A percentile compares a stretch with the other conserved stretches of the same genome.
phyloP scores from a whole-genome alignment of 2,797 vertebrate genomes.

The Chrysolophus pictus region DNA sequence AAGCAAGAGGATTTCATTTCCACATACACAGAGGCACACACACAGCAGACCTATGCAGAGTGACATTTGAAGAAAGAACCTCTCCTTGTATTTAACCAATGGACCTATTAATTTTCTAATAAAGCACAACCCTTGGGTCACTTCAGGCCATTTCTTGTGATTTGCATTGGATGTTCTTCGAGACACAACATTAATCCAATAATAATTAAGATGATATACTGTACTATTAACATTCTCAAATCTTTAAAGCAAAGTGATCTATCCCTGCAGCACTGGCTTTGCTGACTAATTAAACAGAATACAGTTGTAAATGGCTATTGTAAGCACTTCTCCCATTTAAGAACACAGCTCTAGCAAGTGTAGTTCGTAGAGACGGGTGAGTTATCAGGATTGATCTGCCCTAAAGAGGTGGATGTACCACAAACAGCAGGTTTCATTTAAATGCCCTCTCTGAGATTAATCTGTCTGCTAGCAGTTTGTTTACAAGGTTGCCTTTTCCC shows the following conservation, averaged over 20 bases:
- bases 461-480: background rate
- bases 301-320: constrained; percentile 76
- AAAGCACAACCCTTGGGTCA: constrained; percentile 75
- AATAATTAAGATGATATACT: constrained; percentile 84
- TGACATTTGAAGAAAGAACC: constrained; percentile 77
- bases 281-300: constrained; percentile 80
- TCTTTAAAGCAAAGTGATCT: constrained; percentile 80
- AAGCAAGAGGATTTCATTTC: constrained; percentile 59
- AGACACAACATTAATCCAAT: constrained; percentile 81
- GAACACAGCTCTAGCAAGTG: constrained; percentile 69
- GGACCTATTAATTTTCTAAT: constrained; percentile 75
- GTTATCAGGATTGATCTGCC: constrained; percentile 54
- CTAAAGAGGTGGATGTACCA: constrained; percentile 21
- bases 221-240: constrained; percentile 84
- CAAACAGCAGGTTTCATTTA: constrained; percentile 45
- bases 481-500: constrained; percentile 1
- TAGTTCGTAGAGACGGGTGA: constrained; percentile 17
- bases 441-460: constrained; percentile 23
- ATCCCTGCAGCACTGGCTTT: constrained; percentile 73
- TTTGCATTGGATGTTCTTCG: constrained; percentile 77
- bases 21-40: background rate
- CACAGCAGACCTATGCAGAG: background rate
- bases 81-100: constrained; percentile 68
- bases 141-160: constrained; percentile 74
- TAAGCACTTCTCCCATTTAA: constrained; percentile 74